Conservation (phyloP, 2,888 invertebrate genomes). For the Stenodera caucasica region DNA sequence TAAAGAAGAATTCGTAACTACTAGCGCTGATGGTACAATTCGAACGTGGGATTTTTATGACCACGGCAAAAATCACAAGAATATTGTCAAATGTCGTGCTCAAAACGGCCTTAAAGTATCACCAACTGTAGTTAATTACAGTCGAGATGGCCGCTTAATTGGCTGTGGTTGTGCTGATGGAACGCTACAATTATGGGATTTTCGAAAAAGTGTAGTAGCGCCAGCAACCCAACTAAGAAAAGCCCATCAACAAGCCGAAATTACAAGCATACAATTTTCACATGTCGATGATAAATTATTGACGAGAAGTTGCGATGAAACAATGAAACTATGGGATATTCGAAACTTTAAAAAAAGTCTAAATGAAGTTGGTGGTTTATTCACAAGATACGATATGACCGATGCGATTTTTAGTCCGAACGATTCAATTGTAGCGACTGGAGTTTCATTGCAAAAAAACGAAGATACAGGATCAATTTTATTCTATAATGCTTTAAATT, state of each 20-base stretch:
- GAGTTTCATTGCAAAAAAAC: slow-evolving; percentile 72
- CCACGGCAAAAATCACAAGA: slow-evolving; percentile 75
- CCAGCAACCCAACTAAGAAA: slow-evolving; percentile 75
- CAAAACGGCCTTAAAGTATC: slow-evolving; percentile 83
- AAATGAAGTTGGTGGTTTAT: slow-evolving; percentile 68
- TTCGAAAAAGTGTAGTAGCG: slow-evolving; percentile 87
- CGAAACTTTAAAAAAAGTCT: slow-evolving; percentile 79
- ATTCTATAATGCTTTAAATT: slow-evolving; percentile 79
- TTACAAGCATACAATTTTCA: slow-evolving; percentile 83
- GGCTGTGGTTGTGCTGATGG: slow-evolving; percentile 94
- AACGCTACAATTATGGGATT: slow-evolving; percentile 97
- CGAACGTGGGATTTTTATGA: slow-evolving; percentile 83
- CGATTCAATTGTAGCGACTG: slow-evolving; percentile 86
- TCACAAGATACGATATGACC: slow-evolving; percentile 82
- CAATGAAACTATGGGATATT: slow-evolving; percentile 94
- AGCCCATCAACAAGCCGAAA: slow-evolving; percentile 82
- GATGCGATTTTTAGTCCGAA: slow-evolving; percentile 90
- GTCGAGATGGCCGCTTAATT: slow-evolving; percentile 72
- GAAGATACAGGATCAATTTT: slow-evolving; percentile 66
- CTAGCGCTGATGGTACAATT: slow-evolving; percentile 91
- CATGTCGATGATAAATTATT: slow-evolving; percentile 79
- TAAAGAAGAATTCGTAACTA: slow-evolving; percentile 92
- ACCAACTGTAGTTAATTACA: slow-evolving; percentile 61
- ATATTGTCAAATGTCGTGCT: slow-evolving; percentile 84
- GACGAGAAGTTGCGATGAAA: slow-evolving; percentile 88